Evolutionary conservation across 2,113 vertebrate genomes (phyloP).

Genomic region (Gopherus flavomarginatus): DNA sequence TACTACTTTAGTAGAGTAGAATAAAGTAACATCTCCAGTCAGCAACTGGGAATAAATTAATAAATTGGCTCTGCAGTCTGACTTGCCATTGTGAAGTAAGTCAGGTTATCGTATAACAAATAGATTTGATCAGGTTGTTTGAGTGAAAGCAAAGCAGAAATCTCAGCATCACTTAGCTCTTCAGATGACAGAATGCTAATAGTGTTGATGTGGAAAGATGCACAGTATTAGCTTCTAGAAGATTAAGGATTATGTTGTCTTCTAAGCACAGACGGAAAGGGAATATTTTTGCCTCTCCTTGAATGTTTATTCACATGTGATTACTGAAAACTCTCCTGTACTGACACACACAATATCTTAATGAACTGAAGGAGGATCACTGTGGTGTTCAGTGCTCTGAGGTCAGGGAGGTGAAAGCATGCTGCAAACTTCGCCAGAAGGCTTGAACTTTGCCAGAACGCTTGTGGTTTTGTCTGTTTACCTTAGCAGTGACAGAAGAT

Average conservation of each 20-base stretch:
- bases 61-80: slow-evolving; percentile 6
- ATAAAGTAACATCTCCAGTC: neutral
- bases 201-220: slow-evolving; percentile 17
- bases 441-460: neutral
- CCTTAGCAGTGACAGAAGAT: slow-evolving; percentile 61
- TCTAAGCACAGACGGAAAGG: slow-evolving; percentile 49
- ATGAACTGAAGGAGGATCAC: slow-evolving; percentile 25
- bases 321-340: neutral
- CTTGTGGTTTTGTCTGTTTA: slow-evolving; percentile 64
- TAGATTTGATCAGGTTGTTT: neutral
- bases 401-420: slow-evolving; percentile 53
- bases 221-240: neutral
- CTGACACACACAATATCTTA: neutral
- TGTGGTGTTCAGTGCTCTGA: neutral
- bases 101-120: neutral
- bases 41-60: neutral
- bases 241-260: neutral
- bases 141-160: neutral
- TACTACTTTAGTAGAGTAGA: neutral
- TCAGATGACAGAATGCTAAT: neutral
- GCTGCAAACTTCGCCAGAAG: slow-evolving; percentile 21
- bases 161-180: neutral
- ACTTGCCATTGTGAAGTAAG: neutral
- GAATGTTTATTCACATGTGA: slow-evolving; percentile 45
- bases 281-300: slow-evolving; percentile 41